Percentiles rank a stretch among this genome's conserved stretches.
Evolutionary conservation across 1,140 invertebrate genomes (phyloP).

Genomic region (Cydia fagiglandana): DNA sequence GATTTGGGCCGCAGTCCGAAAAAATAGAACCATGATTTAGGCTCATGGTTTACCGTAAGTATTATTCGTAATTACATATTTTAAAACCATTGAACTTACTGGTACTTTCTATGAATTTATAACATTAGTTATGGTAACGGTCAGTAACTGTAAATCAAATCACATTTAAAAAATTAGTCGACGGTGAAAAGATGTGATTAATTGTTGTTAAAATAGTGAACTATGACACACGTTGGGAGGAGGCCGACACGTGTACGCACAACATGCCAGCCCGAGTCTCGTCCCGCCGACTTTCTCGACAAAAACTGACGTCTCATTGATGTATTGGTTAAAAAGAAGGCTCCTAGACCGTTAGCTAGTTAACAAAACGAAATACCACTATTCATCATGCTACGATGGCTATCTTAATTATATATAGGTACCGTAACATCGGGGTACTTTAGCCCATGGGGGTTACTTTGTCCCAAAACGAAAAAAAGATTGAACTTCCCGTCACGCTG

Average conservation of each 20-base stretch:
- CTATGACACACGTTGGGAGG: slow-evolving; percentile 61
- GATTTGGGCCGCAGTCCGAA: too few relatives aligned
- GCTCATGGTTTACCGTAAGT: too few relatives aligned
- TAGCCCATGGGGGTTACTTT: too few relatives aligned
- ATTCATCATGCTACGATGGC: slow-evolving; percentile 57
- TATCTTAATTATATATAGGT: slow-evolving; percentile 46
- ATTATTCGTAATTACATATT: too few relatives aligned
- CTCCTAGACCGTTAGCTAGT: slow-evolving; percentile 63
- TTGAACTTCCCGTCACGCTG: too few relatives aligned
- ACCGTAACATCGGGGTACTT: too few relatives aligned
- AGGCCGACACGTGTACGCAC: slow-evolving; percentile 43
- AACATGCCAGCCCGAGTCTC: slow-evolving; percentile 45
- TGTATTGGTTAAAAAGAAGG: slow-evolving; percentile 61
- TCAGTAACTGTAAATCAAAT: background rate
- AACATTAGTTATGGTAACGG: too few relatives aligned
- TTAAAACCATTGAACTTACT: too few relatives aligned
- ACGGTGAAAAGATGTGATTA: slow-evolving; percentile 56
- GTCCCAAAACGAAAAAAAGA: too few relatives aligned
- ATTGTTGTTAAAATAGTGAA: slow-evolving; percentile 68
- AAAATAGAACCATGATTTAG: too few relatives aligned
- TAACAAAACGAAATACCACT: slow-evolving; percentile 61
- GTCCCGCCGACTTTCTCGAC: slow-evolving; percentile 37
- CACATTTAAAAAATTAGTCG: slow-evolving; percentile 46
- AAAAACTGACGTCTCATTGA: slow-evolving; percentile 70
- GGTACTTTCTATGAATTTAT: too few relatives aligned